Base-by-base conservation (phyloP, 2,113 vertebrate genomes). In the Amphiprion percula region DNA sequence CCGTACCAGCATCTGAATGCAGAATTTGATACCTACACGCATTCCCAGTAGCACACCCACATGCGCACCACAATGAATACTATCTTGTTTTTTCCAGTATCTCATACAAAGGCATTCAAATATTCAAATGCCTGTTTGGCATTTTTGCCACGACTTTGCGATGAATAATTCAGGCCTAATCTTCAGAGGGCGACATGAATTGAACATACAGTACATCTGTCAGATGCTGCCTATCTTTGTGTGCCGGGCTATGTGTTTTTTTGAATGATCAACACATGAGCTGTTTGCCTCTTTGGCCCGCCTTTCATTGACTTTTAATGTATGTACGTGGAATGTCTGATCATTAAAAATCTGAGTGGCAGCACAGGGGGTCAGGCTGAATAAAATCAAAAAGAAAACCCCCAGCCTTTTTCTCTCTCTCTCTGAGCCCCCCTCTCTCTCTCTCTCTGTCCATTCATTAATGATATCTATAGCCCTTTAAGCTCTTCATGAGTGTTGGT, bases 141-240 rank as follows among this genome's bases (percentile, higher is more conserved):
- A 88, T 91, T 93, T 93, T 80, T 61, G 63, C 65, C 88, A 87
- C 63, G 83, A 79, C 60, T 69, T 67, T 65, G 68, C 9, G 65
- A 90, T 93, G 84, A 94, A 93, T 93, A 80, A 92, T 94, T 91
- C 86, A 91, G 84, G 60, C 10, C 49, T 76, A 60, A 73, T 75
- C 76, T 83, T 82, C 79, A 62, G 80, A 81, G 84, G 73, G 53
- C 76, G 74, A 65, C 77, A 46, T 79, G 88, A 84, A 83, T 37
- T 79, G 80, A 90, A 75, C 80, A 70, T 78, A 82, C 69, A 74
- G 69, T 64, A 66, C 73, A 55, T 8, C 24, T 54, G 56, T 80
- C 74, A 80, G 82, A 70, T 9, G 39, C 4, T 10, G 28, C 74
- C 76, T 81, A 44, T 78, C 50, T 73, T 80, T 75, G 88, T 86